Percentiles rank a stretch among this genome's conserved stretches.
Conservation (phyloP, 2,113 vertebrate genomes). For the Scomber colias region DNA sequence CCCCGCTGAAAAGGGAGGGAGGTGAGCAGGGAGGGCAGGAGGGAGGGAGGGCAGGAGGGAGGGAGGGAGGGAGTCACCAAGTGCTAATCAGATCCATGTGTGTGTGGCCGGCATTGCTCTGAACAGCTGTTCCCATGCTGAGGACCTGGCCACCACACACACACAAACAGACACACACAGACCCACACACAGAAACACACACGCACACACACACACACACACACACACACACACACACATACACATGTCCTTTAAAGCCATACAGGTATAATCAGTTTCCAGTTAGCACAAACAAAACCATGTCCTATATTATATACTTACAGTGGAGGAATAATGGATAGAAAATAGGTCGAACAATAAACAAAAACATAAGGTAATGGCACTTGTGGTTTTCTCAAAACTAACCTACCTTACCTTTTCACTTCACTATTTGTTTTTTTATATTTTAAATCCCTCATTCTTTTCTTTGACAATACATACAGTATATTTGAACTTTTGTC, state of each 20-base stretch:
- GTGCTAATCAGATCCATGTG: constrained; percentile 86
- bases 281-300: constrained; percentile 34
- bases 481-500: background rate
- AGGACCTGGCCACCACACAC: constrained; percentile 62
- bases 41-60: constrained; percentile 62
- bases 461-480: background rate
- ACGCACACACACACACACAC: constrained; percentile 40
- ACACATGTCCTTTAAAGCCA: constrained; percentile 41
- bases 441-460: background rate
- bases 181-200: constrained; percentile 32
- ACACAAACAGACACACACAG: constrained; percentile 45
- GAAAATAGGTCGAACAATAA: background rate
- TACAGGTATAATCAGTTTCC: constrained; percentile 46
- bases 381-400: background rate
- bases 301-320: background rate
- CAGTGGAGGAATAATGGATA: background rate
- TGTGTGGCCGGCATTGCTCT: constrained; percentile 81
- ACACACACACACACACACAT: constrained; percentile 38
- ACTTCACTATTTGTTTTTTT: background rate
- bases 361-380: background rate
- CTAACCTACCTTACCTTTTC: background rate
- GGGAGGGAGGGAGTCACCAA: constrained; percentile 76
- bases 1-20: constrained; percentile 80
- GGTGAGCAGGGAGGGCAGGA: constrained; percentile 74
- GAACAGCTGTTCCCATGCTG: constrained; percentile 84